Conservation (phyloP, 2,113 vertebrate species). For the Azemiops feae region DNA sequence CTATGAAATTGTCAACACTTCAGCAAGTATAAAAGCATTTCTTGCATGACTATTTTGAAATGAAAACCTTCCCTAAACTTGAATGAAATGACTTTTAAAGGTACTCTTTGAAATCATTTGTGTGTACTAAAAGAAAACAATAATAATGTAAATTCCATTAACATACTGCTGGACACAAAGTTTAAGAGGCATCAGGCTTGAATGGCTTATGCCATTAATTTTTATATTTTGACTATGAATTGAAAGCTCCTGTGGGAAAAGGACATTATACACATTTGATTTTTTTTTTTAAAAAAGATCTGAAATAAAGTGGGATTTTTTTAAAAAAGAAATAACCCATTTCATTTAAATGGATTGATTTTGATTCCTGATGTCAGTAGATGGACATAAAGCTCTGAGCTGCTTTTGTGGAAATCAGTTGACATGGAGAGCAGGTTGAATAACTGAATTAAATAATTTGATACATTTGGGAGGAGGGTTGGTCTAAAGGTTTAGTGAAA, state of each 20-base stretch:
- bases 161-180: neutral
- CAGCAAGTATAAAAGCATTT: neutral
- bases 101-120: neutral
- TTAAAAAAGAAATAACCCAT: neutral
- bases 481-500: neutral
- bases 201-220: neutral
- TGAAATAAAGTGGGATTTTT: neutral
- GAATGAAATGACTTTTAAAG: slow-evolving; percentile 14
- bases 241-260: neutral
- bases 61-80: neutral
- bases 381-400: neutral
- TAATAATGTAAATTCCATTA: neutral
- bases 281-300: neutral
- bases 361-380: neutral
- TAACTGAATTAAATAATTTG: neutral
- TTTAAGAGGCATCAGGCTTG: neutral
- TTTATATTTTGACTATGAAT: neutral
- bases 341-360: neutral
- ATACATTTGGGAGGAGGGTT: neutral
- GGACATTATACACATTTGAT: neutral
- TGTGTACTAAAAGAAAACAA: slow-evolving; percentile 17
- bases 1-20: neutral
- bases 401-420: neutral
- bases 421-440: neutral
- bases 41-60: neutral